Conservation (phyloP, 2,888 invertebrate species). For the Trachelus iudaicus region DNA sequence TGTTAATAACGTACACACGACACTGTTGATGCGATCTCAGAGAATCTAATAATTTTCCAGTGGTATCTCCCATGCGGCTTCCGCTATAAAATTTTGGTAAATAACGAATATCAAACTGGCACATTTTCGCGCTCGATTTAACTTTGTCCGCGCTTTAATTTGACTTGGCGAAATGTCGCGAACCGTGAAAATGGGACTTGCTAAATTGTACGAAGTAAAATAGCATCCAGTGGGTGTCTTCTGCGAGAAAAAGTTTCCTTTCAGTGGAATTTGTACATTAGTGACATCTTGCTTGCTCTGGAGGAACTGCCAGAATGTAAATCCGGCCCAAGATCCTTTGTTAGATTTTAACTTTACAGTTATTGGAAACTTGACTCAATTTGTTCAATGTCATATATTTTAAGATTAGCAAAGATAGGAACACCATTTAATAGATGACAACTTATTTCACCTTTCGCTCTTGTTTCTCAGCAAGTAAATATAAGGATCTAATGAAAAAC, state of each 20-base stretch:
- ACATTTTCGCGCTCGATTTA: background rate
- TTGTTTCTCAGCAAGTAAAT: too few species aligned
- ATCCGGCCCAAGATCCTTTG: too few species aligned
- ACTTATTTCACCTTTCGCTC: too few species aligned
- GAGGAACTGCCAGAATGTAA: too few species aligned
- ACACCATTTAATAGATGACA: too few species aligned
- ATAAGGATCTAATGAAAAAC: too few species aligned
- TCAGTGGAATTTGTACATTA: too few species aligned
- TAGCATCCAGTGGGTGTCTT: background rate
- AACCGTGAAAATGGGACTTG: background rate
- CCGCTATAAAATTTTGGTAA: background rate
- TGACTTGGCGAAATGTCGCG: background rate
- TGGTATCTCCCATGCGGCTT: background rate
- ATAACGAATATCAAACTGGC: background rate
- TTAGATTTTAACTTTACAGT: too few species aligned
- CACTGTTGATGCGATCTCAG: background rate
- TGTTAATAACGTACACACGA: background rate
- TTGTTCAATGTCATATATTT: too few species aligned
- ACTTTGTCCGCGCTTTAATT: background rate
- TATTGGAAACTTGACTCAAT: too few species aligned
- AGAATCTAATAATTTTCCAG: background rate
- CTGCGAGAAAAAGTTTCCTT: background rate
- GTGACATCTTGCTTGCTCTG: too few species aligned
- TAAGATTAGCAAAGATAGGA: too few species aligned
- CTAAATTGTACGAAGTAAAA: background rate